These are phyloP conservation scores for Drosophila albomicans DNA, from an alignment of 1,140 invertebrate genomes.

Conservation along the genomic window DNA sequence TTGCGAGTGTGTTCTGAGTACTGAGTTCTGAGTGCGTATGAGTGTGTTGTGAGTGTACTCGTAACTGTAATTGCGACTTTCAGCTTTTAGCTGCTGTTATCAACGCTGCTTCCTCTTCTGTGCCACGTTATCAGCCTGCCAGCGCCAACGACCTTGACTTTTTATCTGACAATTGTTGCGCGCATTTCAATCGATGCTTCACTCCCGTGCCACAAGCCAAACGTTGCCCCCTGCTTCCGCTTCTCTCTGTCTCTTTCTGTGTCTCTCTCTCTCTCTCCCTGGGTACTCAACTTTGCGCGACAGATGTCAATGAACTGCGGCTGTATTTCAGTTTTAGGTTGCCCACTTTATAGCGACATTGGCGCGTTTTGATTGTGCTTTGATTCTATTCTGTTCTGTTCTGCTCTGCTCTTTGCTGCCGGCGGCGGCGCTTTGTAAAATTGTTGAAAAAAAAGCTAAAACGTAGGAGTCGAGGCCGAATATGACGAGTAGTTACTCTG, in stretches of 20 bases:
- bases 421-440: constrained; percentile 15
- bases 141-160: constrained; percentile 61
- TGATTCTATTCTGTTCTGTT: constrained; percentile 20
- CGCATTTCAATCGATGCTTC: constrained; percentile 61
- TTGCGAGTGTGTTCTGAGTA: neutral
- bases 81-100: constrained; percentile 48
- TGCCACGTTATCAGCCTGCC: constrained; percentile 15
- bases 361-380: constrained; percentile 31
- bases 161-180: constrained; percentile 67
- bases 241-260: no score
- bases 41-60: neutral
- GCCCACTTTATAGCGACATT: constrained; percentile 20
- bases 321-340: constrained; percentile 4
- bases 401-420: constrained; percentile 8
- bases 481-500: neutral
- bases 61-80: constrained; percentile 20
- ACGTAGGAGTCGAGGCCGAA: neutral
- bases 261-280: neutral
- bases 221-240: constrained; percentile 2
- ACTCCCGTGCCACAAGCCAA: constrained; percentile 50
- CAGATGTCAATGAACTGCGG: constrained; percentile 43
- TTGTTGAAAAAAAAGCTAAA: constrained; percentile 5
- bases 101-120: constrained; percentile 23
- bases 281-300: neutral
- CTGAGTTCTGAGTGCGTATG: neutral